Evolutionary conservation across 2,888 invertebrate genomes (phyloP), one percentile per base, ranked within the genome.

Genomic region (Spicauda simplicius): DNA sequence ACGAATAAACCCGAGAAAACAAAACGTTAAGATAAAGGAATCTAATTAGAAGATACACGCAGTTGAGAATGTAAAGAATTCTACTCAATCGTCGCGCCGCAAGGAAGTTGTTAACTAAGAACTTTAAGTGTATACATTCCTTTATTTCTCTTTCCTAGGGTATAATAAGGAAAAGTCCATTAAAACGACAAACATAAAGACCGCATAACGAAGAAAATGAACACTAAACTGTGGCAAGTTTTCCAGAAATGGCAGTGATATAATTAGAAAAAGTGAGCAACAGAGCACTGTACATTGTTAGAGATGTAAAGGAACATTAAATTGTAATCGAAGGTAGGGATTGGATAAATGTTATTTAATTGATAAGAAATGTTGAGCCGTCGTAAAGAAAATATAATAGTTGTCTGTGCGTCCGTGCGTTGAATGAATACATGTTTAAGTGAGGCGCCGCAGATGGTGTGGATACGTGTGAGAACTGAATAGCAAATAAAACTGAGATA

Each of bases 401-500:
- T 12, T 57, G 67, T 67, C 67, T n/a, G 56, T 61, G 48, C 30
- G 55, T 65, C 50, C 67, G 67, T 61, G 67, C 56, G 67, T 52
- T 67, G 67, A 61, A 67, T 61, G 61, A 55, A 67, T 61, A 67
- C 67, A 67, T 67, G 61, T 56, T 12, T 37, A 37, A 4, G 37
- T 37, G 37, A 10, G 61, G 50, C 50, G 37, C 67, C 67, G 41
- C 61, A 61, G 61, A 67, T 67, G 67, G 67, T 56, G 50, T 48
- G 50, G 67, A 61, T 56, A 30, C 61, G 67, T 66, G 66, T 66
- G 66, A 66, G 66, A 56, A 56, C 56, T 67, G 67, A 67, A 67
- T 67, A 41, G 50, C 37, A 67, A 67, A 67, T 61, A 52, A 54
- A 61, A 67, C 52, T 19, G 54, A 30, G 67, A 67, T 52, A 67